Evolutionary conservation across 2,888 invertebrate genomes (phyloP).

Genomic region (Fragum whitleyi): DNA sequence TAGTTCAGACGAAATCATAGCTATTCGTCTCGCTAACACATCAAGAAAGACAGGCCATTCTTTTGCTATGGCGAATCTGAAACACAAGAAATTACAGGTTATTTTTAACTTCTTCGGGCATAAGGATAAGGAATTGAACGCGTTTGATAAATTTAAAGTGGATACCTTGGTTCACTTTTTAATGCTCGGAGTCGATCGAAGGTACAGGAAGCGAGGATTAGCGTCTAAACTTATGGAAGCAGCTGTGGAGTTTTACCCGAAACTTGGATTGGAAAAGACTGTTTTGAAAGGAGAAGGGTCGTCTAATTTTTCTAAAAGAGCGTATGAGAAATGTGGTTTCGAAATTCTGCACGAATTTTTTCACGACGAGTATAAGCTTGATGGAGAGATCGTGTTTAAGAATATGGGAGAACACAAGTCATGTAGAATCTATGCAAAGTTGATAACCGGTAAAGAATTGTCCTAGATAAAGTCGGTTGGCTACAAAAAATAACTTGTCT

Average conservation of each 20-base stretch:
- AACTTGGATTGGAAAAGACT: conserved; percentile 3
- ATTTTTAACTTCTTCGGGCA: not conserved
- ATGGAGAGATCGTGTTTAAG: conserved; percentile 26
- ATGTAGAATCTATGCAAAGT: conserved; percentile 15
- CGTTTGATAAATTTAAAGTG: conserved; percentile 35
- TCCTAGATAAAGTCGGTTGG: too few species aligned
- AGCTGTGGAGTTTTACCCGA: conserved; percentile 6
- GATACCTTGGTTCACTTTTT: conserved; percentile 33
- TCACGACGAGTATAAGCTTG: conserved; percentile 33
- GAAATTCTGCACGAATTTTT: conserved; percentile 26
- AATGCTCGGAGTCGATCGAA: conserved; percentile 32
- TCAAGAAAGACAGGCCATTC: not conserved
- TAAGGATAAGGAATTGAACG: conserved; percentile 9
- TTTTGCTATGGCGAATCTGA: not conserved
- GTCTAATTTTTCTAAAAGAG: conserved; percentile 13
- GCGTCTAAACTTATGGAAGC: conserved; percentile 35
- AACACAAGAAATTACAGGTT: not conserved
- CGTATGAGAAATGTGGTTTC: conserved; percentile 40
- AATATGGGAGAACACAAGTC: conserved; percentile 23
- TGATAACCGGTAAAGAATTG: not conserved
- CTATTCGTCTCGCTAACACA: not conserved
- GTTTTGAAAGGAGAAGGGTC: conserved; percentile 5
- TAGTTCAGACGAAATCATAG: conserved; percentile 4
- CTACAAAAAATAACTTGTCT: too few species aligned
- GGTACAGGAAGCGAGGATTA: conserved; percentile 34